Conservation (phyloP, 2,113 vertebrate species). For the Octodon degus region DNA sequence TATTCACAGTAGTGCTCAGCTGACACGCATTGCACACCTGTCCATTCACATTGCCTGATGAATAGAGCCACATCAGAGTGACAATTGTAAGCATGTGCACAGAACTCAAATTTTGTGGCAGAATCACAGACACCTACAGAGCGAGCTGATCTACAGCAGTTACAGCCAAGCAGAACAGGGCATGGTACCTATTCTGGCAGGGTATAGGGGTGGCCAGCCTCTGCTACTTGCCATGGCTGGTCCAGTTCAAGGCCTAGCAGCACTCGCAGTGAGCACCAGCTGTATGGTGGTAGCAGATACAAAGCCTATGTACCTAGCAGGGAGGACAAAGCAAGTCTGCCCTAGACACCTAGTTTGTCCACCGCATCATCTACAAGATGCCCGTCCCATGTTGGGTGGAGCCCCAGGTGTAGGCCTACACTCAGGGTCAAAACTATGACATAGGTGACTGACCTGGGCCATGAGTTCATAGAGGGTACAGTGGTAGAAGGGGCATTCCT, state of each 20-base stretch:
- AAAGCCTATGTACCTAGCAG: constrained; percentile 91
- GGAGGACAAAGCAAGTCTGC: neutral
- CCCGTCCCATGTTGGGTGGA: constrained; percentile 46
- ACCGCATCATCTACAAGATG: neutral
- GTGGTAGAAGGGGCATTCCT: constrained; percentile 87
- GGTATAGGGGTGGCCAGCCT: constrained; percentile 89
- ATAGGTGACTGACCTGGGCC: constrained; percentile 89
- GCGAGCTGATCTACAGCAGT: neutral
- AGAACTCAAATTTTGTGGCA: constrained; percentile 83
- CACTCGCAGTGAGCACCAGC: constrained; percentile 91
- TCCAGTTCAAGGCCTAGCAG: constrained; percentile 90
- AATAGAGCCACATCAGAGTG: constrained; percentile 85
- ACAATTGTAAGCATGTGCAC: constrained; percentile 81
- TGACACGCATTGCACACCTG: constrained; percentile 85
- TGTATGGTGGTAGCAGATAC: constrained; percentile 92
- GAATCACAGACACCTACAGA: neutral
- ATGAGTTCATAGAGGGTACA: constrained; percentile 89
- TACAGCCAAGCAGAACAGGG: neutral
- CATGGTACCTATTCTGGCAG: constrained; percentile 86
- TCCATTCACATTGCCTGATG: constrained; percentile 87
- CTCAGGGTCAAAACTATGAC: constrained; percentile 89
- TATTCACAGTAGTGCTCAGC: constrained; percentile 84
- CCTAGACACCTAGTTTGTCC: neutral
- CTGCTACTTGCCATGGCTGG: constrained; percentile 90
- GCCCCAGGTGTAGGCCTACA: constrained; percentile 86